Evolutionary conservation across 2,888 invertebrate species (phyloP), one percentile per base, ranked within the genome.

Genomic region (Hydroisotoma schaefferi): DNA sequence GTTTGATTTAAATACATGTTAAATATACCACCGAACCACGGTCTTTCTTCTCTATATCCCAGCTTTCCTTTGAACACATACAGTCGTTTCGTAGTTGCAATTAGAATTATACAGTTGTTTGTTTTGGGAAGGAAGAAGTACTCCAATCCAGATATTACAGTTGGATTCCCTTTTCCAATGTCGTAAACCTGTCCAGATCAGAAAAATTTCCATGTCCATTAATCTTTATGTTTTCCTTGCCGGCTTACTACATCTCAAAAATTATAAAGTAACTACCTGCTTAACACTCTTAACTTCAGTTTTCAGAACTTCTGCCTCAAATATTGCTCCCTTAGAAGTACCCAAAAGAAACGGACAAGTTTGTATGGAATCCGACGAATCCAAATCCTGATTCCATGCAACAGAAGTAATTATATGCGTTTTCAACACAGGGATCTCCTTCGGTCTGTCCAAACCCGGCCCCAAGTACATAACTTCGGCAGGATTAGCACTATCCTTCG

Each of bases 371-470:
- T 63, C 75, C 28, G 74, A 46, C 8, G 55, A 49, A 0, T 59
- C 59, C 38, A 53, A 49, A 4, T 43, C 56, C 10, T 52, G 83
- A 76, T 90, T 94, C 88, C 94, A 97, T 1, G 87, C 94, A 0
- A 97, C 88, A 52, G 91, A 88, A 0, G 94, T 93, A 25, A 97
- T 86, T 75, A 90, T 87, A 76, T 92, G 89, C 40, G 87, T 85
- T 68, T 73, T 74, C 29, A 74, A 55, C 76, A 86, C 87, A 4
- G 55, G 49, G 40, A 72, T 53, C 43, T 70, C 67, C 53, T 70
- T 70, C 26, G 66, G 81, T 77, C 89, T 93, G 20, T 85, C 85
- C 10, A 23, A 26, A 73, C 86, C 88, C 57, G 85, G 82, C 60
- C 90, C 85, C 8, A 94, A 78, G 75, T 94, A 94, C 22, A 90